phyloP scores from a whole-genome alignment of 2,797 vertebrate species.

The Nyctibius grandis region DNA sequence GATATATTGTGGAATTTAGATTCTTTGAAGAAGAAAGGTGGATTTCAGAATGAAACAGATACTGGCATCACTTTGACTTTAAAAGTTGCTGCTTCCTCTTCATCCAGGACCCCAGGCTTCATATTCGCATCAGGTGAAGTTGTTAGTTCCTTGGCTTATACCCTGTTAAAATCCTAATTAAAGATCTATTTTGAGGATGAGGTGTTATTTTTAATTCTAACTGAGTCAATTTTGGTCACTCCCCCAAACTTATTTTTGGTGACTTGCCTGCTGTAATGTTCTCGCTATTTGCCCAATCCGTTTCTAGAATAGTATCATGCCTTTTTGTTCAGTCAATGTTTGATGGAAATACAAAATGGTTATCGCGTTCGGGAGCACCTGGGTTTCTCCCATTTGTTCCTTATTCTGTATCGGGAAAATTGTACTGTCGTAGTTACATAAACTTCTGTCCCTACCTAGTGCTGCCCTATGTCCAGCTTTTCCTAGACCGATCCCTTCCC shows the following conservation, averaged over 20 bases:
- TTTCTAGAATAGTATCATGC: background rate
- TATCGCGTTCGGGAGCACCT: background rate
- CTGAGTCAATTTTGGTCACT: background rate
- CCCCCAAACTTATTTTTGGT: background rate
- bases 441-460: background rate
- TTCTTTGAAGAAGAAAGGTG: background rate
- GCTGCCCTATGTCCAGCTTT: background rate
- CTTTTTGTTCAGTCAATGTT: background rate
- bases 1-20: background rate
- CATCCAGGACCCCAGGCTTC: background rate
- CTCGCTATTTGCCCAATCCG: accelerated
- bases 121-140: background rate
- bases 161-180: background rate
- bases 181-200: background rate
- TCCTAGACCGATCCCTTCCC: accelerated
- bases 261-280: background rate
- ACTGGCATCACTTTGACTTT: background rate
- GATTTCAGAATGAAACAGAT: background rate
- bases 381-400: background rate
- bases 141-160: background rate
- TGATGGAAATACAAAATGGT: background rate
- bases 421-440: background rate
- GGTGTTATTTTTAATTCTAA: background rate
- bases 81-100: background rate
- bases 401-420: background rate